Conservation (phyloP, 1,140 invertebrate genomes). For the Drosophila kohkoa region DNA sequence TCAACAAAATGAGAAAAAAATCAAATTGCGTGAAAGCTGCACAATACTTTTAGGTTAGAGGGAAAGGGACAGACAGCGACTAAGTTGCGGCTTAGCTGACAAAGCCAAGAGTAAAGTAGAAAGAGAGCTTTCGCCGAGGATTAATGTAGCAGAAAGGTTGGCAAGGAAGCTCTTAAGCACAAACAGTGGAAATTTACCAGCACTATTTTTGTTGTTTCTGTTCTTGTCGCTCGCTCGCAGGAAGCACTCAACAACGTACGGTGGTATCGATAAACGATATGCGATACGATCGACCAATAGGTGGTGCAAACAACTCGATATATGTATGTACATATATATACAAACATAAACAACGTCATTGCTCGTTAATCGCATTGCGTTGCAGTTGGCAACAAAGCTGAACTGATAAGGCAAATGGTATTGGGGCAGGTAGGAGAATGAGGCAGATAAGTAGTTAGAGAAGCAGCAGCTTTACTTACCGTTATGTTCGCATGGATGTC, state of each 20-base stretch:
- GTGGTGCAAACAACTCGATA: neutral
- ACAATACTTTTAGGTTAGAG: slow-evolving; percentile 2
- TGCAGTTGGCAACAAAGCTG: no score
- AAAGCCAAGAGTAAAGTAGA: neutral
- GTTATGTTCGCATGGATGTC: slow-evolving; percentile 99
- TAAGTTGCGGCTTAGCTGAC: neutral
- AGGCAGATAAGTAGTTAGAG: neutral
- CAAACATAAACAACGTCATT: neutral
- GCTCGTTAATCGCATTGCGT: no score
- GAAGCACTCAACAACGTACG: no score
- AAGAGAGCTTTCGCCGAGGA: slow-evolving; percentile 4
- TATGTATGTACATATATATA: no score
- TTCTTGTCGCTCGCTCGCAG: no score
- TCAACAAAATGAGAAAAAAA: slow-evolving; percentile 19
- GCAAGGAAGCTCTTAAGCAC: neutral
- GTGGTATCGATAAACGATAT: no score
- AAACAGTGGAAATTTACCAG: neutral
- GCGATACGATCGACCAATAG: no score
- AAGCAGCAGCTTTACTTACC: slow-evolving; percentile 88
- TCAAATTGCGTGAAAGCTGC: slow-evolving; percentile 2
- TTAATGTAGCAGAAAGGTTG: neutral
- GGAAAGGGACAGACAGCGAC: neutral
- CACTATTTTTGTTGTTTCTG: neutral
- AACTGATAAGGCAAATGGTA: no score
- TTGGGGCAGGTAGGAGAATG: neutral